Percentiles rank a stretch among this genome's conserved stretches.
Evolutionary conservation across 2,113 vertebrate genomes (phyloP).

Genomic region (Misgurnus mizolepis): DNA sequence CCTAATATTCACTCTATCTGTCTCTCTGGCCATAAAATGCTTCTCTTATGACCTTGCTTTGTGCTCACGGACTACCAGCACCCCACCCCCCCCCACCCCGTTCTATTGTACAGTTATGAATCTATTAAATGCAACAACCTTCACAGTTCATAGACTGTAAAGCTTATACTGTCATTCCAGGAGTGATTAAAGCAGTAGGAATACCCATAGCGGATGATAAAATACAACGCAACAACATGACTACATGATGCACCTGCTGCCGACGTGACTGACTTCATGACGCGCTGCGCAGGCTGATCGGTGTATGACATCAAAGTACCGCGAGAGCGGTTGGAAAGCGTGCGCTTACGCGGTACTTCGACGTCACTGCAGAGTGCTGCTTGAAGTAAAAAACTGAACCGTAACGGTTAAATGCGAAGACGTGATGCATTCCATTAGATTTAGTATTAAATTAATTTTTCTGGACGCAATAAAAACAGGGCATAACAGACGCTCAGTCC

Average conservation of each 20-base stretch:
- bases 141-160: slow-evolving; percentile 44
- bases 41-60: slow-evolving; percentile 75
- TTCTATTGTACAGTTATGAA: slow-evolving; percentile 51
- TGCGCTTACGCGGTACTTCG: too few species aligned
- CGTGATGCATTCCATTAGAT: background rate
- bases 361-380: background rate
- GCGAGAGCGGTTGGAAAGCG: too few species aligned
- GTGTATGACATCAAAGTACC: too few species aligned
- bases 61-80: slow-evolving; percentile 51
- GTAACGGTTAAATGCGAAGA: too few species aligned
- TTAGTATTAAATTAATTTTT: background rate
- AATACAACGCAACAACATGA: slow-evolving; percentile 23
- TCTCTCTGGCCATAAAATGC: slow-evolving; percentile 56
- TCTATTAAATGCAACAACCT: background rate
- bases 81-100: slow-evolving; percentile 38
- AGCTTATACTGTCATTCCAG: slow-evolving; percentile 16
- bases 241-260: slow-evolving; percentile 13
- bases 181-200: slow-evolving; percentile 30
- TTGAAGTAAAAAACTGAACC: background rate
- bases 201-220: slow-evolving; percentile 17
- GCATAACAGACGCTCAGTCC: background rate
- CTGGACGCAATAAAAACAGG: background rate
- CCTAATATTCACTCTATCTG: slow-evolving; percentile 36
- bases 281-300: too few species aligned
- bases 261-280: too few species aligned